These are phyloP conservation scores for Ochlodes sylvanus DNA, from an alignment of 2,888 invertebrate genomes.

Conservation along the genomic window DNA sequence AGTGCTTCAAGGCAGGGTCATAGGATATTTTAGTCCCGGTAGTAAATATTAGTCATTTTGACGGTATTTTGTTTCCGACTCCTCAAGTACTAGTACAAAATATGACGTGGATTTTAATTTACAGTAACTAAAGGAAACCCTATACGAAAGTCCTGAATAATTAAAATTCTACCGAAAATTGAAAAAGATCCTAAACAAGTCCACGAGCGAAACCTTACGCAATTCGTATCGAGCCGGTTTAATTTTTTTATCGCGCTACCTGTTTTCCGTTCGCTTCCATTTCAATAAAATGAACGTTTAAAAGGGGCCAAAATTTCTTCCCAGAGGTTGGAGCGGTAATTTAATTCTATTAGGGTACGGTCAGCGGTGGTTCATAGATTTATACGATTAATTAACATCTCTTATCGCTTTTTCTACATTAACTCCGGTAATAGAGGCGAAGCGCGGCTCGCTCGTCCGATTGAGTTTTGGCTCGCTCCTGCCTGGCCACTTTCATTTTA, in stretches of 20 bases:
- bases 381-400: constrained; percentile 79
- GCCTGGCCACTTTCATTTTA: constrained; percentile 47
- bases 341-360: constrained; percentile 41
- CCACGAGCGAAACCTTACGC: too few relatives aligned
- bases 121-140: too few relatives aligned
- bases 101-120: too few relatives aligned
- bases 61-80: too few relatives aligned
- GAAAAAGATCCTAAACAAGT: too few relatives aligned
- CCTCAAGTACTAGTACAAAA: too few relatives aligned
- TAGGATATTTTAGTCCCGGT: too few relatives aligned
- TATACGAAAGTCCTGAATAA: too few relatives aligned
- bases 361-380: constrained; percentile 57
- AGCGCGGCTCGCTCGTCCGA: constrained; percentile 67
- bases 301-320: constrained; percentile 1
- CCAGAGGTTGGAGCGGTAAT: constrained; percentile 10
- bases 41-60: too few relatives aligned
- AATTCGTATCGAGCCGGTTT: neutral
- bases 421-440: constrained; percentile 68
- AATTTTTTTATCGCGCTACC: neutral
- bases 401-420: constrained; percentile 75
- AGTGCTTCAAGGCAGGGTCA: too few relatives aligned
- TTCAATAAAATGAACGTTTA: constrained; percentile 2
- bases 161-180: too few relatives aligned
- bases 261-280: neutral
- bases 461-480: constrained; percentile 65